Percentiles rank a stretch among this genome's conserved stretches.
Conservation (phyloP, 2,888 invertebrate species). For the Adelphocoris suturalis region DNA sequence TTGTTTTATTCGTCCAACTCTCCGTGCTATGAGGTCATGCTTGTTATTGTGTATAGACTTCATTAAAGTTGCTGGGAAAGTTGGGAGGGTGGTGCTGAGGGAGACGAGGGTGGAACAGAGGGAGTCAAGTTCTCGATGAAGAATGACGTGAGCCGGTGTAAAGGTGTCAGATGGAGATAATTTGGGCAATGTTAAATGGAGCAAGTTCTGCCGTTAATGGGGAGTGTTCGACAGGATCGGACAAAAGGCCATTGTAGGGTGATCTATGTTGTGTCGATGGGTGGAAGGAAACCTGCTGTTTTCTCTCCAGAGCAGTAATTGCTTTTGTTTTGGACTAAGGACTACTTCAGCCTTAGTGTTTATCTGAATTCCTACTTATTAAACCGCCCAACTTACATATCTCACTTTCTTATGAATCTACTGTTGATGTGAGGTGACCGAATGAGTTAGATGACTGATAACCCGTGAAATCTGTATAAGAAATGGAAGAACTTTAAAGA, state of each 20-base stretch:
- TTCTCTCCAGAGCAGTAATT: constrained; percentile 29
- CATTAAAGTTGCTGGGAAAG: constrained; percentile 60
- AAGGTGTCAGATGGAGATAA: constrained; percentile 71
- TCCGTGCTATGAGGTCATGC: too few relatives aligned
- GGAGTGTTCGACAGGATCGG: constrained; percentile 67
- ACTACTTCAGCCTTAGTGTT: constrained; percentile 2
- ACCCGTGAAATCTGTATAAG: too few relatives aligned
- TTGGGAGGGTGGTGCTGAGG: background rate
- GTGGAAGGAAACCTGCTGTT: constrained; percentile 39
- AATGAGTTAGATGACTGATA: too few relatives aligned
- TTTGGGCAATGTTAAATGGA: constrained; percentile 70
- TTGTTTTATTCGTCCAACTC: too few relatives aligned
- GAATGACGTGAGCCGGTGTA: constrained; percentile 68
- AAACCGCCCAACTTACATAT: background rate
- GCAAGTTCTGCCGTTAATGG: constrained; percentile 69
- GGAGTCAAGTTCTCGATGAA: constrained; percentile 69
- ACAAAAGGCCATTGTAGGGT: constrained; percentile 67
- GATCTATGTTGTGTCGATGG: constrained; percentile 69
- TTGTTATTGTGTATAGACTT: background rate
- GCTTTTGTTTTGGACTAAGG: constrained; percentile 39
- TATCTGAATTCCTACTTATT: background rate
- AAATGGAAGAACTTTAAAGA: too few relatives aligned
- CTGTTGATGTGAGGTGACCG: too few relatives aligned
- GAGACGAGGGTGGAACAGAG: constrained; percentile 7
- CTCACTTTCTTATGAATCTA: background rate